phyloP scores from a whole-genome alignment of 1,140 invertebrate genomes.

The Coenobita brevimanus region DNA sequence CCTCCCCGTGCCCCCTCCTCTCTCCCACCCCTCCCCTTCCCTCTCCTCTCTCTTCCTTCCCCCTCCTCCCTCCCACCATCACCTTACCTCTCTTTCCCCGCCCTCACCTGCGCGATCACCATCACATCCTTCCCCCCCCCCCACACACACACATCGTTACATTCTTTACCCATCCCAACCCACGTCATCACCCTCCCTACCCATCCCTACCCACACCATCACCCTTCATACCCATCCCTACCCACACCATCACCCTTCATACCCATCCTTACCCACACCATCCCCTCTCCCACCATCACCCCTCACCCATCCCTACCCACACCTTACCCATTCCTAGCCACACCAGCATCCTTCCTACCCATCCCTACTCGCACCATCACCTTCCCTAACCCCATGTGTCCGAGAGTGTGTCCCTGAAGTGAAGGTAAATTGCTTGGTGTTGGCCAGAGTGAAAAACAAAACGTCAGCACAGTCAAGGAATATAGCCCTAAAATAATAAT shows the following conservation, averaged over 20 bases:
- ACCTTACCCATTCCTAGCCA: not conserved
- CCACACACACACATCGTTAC: not conserved
- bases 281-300: not conserved
- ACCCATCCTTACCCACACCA: not conserved
- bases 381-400: not conserved
- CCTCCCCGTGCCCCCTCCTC: too few relatives aligned
- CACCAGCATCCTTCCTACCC: not conserved
- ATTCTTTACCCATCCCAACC: not conserved
- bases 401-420: too few relatives aligned
- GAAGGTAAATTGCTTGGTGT: too few relatives aligned
- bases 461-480: too few relatives aligned
- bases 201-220: too few relatives aligned
- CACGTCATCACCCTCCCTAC: not conserved
- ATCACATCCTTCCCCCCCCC: not conserved
- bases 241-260: not conserved
- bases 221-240: not conserved
- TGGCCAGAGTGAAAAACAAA: too few relatives aligned
- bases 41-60: not conserved
- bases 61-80: not conserved
- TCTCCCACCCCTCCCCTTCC: slow-evolving; percentile 24
- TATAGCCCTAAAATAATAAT: too few relatives aligned
- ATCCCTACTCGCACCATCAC: not conserved
- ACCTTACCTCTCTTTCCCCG: not conserved
- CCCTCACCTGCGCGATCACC: not conserved
- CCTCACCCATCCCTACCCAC: not conserved